Base-by-base conservation (phyloP, 2,113 vertebrate genomes). In the Heteronetta atricapilla region DNA sequence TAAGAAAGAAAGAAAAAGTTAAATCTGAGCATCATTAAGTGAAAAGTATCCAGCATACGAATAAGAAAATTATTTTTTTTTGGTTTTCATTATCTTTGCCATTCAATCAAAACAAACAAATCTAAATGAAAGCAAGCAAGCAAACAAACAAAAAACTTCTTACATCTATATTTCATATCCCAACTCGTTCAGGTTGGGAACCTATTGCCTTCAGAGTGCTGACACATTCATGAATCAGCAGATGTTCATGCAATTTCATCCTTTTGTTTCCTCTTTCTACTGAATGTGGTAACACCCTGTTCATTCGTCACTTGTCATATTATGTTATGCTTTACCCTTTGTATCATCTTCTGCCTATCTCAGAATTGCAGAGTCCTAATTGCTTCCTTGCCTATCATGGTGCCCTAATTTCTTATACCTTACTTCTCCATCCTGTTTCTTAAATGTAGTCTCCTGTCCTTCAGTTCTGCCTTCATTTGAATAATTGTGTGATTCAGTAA, bases 321-420 rank as follows among this genome's bases (percentile, higher is more conserved):
- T 81, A 81, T 44, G 22, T 63, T 76, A 66, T 92, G 72, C 78
- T 92, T 70, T 95, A 68, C 42, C 84, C 64, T 94, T 93, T 88
- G 5, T 73, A 78, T 75, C 56, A 70, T 87, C 56, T 83, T 93
- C 84, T 92, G 44, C 59, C 53, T 95, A 3, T 94, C 85, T 96
- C 42, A 58, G 73, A 91, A 74, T 60, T 95, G 23, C 84, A 91
- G 70, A 62, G 31, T 60, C 53, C 60, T 97, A 96, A 97, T 95
- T 97, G 77, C 82, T 70, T 96, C 46, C 48, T 89, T 97, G 81
- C 62, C 48, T 93, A 83, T 94, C 79, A 82, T 18, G 17, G 36
- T 96, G 78, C 76, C 88, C 88, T 97, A 94, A 97, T 97, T 97
- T 94, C 62, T 94, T 90, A 78, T 22, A 90, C 28, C 55, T 91